Evolutionary conservation across 2,888 invertebrate genomes (phyloP).

Genomic region (Argyresthia albistria): DNA sequence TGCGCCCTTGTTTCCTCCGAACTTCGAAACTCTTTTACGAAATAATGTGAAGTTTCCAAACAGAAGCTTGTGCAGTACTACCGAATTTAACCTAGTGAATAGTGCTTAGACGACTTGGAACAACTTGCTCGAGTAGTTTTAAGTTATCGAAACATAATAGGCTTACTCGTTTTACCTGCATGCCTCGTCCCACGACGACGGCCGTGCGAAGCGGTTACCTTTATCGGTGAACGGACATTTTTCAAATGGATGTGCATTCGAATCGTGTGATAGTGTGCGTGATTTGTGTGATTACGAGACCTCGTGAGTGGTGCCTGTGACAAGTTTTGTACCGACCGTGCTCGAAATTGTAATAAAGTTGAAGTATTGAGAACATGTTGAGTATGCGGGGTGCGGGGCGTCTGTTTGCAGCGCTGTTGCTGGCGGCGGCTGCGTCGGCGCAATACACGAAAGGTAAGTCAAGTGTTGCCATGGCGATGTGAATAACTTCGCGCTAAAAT

Average conservation of each 20-base stretch:
- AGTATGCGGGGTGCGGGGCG: conserved; percentile 50
- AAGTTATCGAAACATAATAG: conserved; percentile 63
- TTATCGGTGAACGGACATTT: conserved; percentile 69
- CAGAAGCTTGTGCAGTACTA: conserved; percentile 41
- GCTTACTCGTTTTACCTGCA: conserved; percentile 67
- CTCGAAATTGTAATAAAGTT: conserved; percentile 36
- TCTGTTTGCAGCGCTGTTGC: conserved; percentile 45
- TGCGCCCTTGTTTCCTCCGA: conserved; percentile 41
- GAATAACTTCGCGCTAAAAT: too few species aligned
- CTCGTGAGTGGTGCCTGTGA: conserved; percentile 52
- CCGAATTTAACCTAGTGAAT: conserved; percentile 32
- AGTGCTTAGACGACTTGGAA: conserved; percentile 42
- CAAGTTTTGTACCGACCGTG: conserved; percentile 62
- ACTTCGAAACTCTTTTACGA: conserved; percentile 66
- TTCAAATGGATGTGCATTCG: conserved; percentile 69
- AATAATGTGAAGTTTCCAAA: conserved; percentile 66
- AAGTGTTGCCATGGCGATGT: conserved; percentile 22
- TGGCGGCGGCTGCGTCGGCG: conserved; percentile 52
- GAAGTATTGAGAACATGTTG: conserved; percentile 38
- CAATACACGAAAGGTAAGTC: conserved; percentile 58
- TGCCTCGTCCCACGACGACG: conserved; percentile 60
- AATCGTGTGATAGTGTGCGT: conserved; percentile 65
- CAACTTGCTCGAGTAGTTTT: conserved; percentile 49
- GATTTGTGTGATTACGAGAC: conserved; percentile 54
- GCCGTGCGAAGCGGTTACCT: conserved; percentile 56